A percentile compares a stretch with the other conserved stretches of the same genome.
These are phyloP conservation scores for Gavialis gangeticus DNA, from an alignment of 2,113 vertebrate genomes.

Conservation along the genomic window DNA sequence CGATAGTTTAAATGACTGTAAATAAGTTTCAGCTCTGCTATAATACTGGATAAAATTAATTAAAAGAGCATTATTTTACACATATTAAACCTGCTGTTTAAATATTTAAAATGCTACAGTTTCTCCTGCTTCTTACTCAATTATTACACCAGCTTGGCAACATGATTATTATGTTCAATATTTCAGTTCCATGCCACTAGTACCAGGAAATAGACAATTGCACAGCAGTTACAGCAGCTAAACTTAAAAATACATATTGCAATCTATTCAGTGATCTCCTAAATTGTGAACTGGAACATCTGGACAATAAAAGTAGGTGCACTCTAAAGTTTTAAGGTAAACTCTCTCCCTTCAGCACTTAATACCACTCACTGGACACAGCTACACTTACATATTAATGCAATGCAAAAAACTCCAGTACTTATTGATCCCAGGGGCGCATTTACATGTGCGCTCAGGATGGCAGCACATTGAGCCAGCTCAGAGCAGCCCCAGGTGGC, in stretches of 20 bases:
- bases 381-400: too few relatives aligned
- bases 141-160: neutral
- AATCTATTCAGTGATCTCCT: neutral
- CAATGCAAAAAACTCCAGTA: too few relatives aligned
- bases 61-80: neutral
- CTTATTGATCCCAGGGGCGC: too few relatives aligned
- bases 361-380: too few relatives aligned
- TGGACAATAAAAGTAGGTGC: rapidly evolving
- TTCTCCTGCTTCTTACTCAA: neutral
- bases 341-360: too few relatives aligned
- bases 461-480: too few relatives aligned
- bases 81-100: neutral
- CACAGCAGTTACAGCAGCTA: neutral
- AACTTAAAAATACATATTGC: neutral
- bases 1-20: neutral
- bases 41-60: neutral
- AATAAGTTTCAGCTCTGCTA: neutral
- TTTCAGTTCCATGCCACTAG: neutral
- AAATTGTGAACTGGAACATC: neutral
- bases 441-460: too few relatives aligned
- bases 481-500: too few relatives aligned
- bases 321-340: too few relatives aligned
- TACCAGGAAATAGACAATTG: neutral
- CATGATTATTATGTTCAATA: neutral
- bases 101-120: neutral